Percentiles rank a stretch among this genome's conserved stretches.
Evolutionary conservation across 2,888 invertebrate species (phyloP).

Genomic region (Biston stratarius): DNA sequence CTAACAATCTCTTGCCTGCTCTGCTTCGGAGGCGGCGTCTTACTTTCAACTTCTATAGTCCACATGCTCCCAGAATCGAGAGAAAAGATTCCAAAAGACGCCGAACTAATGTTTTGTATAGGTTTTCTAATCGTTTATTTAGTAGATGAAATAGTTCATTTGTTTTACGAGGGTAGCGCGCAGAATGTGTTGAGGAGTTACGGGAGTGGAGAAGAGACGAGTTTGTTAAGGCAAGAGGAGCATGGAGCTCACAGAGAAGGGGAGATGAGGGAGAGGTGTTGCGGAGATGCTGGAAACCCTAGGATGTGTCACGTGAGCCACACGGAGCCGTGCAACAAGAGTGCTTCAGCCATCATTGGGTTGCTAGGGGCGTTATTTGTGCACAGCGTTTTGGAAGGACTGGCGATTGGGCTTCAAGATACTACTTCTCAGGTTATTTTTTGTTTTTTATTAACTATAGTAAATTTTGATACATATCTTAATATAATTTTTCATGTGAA

Average conservation of each 20-base stretch:
- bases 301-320: conserved; percentile 89
- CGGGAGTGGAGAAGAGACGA: conserved; percentile 64
- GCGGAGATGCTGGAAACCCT: conserved; percentile 69
- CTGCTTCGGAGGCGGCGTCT: conserved; percentile 93
- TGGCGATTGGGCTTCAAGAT: conserved; percentile 92
- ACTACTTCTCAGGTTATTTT: conserved; percentile 85
- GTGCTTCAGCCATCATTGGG: conserved; percentile 88
- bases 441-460: background rate
- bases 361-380: conserved; percentile 91
- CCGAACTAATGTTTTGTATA: conserved; percentile 88
- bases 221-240: conserved; percentile 62
- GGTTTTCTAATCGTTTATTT: conserved; percentile 91
- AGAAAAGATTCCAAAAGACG: conserved; percentile 84
- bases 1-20: conserved; percentile 89
- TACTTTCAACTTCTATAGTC: conserved; percentile 91
- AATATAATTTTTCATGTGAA: too few species aligned
- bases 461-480: too few species aligned
- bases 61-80: conserved; percentile 94
- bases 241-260: conserved; percentile 51
- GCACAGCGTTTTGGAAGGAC: conserved; percentile 92
- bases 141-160: conserved; percentile 90
- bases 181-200: conserved; percentile 48
- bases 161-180: conserved; percentile 81
- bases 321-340: conserved; percentile 88
- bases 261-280: conserved; percentile 66